phyloP scores from a whole-genome alignment of 2,797 vertebrate species.

The Neostethus bicornis region DNA sequence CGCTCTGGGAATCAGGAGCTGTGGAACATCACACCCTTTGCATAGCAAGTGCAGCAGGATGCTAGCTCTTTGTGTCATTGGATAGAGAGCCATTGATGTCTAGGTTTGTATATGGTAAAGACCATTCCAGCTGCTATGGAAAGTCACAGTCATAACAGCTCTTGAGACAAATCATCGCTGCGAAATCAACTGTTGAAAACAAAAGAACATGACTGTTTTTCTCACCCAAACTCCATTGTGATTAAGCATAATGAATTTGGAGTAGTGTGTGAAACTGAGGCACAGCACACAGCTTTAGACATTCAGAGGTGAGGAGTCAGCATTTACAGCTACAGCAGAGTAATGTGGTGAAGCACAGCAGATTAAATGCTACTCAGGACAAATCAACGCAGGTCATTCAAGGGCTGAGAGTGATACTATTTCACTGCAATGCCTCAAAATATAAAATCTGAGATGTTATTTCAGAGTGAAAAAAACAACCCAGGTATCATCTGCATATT shows the following conservation, averaged over 20 bases:
- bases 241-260: slow-evolving; percentile 4
- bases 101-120: slow-evolving; percentile 41
- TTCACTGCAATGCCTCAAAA: slow-evolving; percentile 40
- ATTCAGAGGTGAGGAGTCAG: slow-evolving; percentile 53
- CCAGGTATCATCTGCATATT: neutral
- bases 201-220: slow-evolving; percentile 25
- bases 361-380: slow-evolving; percentile 68
- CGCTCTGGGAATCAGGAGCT: slow-evolving; percentile 61
- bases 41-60: slow-evolving; percentile 76
- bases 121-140: slow-evolving; percentile 53
- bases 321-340: slow-evolving; percentile 45
- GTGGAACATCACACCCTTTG: slow-evolving; percentile 73
- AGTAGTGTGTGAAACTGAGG: slow-evolving; percentile 2
- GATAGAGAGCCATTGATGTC: slow-evolving; percentile 75
- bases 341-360: slow-evolving; percentile 61
- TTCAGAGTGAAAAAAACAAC: neutral
- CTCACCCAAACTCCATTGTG: slow-evolving; percentile 9
- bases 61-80: slow-evolving; percentile 68
- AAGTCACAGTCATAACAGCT: slow-evolving; percentile 31
- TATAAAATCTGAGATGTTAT: slow-evolving; percentile 1
- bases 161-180: slow-evolving; percentile 2
- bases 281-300: slow-evolving; percentile 20
- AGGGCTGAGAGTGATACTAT: slow-evolving; percentile 50
- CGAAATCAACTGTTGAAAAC: slow-evolving; percentile 16
- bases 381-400: slow-evolving; percentile 64